Conservation (phyloP, 2,888 invertebrate genomes). For the Ischnura elegans region DNA sequence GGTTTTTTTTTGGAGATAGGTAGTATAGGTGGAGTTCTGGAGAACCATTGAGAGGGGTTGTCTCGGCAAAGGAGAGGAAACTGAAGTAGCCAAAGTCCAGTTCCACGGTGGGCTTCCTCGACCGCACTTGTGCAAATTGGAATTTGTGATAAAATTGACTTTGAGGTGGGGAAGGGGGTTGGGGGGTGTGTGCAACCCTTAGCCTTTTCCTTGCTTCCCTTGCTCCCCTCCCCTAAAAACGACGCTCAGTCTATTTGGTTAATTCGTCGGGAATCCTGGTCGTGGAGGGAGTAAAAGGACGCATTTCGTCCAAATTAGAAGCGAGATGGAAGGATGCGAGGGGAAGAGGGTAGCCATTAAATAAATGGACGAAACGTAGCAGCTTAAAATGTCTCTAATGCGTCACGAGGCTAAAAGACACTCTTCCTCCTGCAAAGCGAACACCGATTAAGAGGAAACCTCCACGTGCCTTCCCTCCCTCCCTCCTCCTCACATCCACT, state of each 20-base stretch:
- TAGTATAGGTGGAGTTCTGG: neutral
- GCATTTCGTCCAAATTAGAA: conserved; percentile 18
- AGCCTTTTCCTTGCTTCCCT: neutral
- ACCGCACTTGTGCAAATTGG: conserved; percentile 67
- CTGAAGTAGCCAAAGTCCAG: neutral
- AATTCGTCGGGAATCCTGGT: conserved; percentile 45
- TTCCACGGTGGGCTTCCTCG: conserved; percentile 27
- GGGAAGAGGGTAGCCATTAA: neutral
- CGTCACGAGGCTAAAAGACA: neutral
- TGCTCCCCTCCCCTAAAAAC: neutral
- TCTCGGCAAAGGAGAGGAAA: neutral
- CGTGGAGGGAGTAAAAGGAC: neutral
- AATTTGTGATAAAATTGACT: conserved; percentile 65
- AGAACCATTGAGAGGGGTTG: neutral
- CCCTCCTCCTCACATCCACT: neutral
- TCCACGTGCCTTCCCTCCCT: neutral
- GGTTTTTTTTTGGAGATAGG: neutral
- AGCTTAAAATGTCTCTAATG: conserved; percentile 30
- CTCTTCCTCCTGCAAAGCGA: neutral
- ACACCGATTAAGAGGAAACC: neutral
- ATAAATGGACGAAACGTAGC: conserved; percentile 16
- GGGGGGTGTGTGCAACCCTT: neutral
- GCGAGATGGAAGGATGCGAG: neutral
- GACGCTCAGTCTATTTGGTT: conserved; percentile 21
- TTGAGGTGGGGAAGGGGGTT: conserved; percentile 41